Evolutionary conservation across 1,140 invertebrate species (phyloP), one percentile per base, ranked within the genome.

Genomic region (Drosophila tropicalis): DNA sequence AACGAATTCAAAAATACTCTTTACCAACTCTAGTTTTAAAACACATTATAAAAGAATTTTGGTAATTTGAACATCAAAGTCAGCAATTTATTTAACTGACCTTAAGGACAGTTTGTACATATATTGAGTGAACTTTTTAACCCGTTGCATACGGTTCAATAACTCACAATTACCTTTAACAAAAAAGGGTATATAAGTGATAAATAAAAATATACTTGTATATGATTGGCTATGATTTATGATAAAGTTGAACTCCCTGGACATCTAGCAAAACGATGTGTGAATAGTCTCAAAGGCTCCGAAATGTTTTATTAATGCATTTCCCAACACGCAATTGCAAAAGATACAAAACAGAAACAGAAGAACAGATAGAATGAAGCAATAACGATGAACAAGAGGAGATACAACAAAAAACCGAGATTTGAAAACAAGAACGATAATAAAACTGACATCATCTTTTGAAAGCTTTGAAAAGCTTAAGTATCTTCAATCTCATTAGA

Each of bases 371-470:
- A 17, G 41, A 44, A 44, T 44, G 15, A 39, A 39, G 36, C 15
- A 51, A 51, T 12, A 51, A 51, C 17, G 6, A 22, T 19, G 19
- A 51, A 17, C 15, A 47, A 47, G 44, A 10, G 44, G 44, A 5
- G 2, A 51, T 10, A 58, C n/a, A 36, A 34, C 25, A 36, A 68
- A 62, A 39, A 62, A 39, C 60, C 56, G 6, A 51, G 40, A 60
- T 47, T 66, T 36, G 9, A 57, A 40, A 58, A 63, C 41, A 62
- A 71, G 56, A 56, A 60, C 29, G 39, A 60, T 55, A 71, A 74
- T 58, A 67, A 67, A 61, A 60, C 84, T 87, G 83, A 87, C 83
- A 89, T 87, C 83, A 87, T 83, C 68, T 66, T 51, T 63, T 67
- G 75, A 74, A 73, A 64, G 68, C 71, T 67, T 71, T 71, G 66